A percentile compares a stretch with the other conserved stretches of the same genome.
Evolutionary conservation across 2,888 invertebrate species (phyloP).

Genomic region (Palloptera scutellata): DNA sequence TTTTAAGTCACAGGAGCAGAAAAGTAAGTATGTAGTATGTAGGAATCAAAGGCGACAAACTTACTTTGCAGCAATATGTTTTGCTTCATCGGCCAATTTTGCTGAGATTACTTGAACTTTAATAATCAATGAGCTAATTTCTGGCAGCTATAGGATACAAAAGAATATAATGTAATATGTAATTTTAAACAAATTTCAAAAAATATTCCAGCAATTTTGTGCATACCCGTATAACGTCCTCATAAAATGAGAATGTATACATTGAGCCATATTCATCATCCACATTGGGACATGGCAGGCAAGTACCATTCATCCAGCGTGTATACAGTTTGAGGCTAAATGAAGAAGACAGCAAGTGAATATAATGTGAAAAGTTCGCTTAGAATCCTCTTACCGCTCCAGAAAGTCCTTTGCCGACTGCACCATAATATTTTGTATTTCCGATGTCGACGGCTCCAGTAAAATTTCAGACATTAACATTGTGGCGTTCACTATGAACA

Average conservation of each 20-base stretch:
- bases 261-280: conserved; percentile 64
- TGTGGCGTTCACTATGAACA: conserved; percentile 83
- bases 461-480: conserved; percentile 79
- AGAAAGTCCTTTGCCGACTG: conserved; percentile 80
- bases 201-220: background rate
- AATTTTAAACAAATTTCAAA: background rate
- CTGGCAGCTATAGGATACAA: conserved; percentile 68
- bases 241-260: conserved; percentile 78
- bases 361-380: too few species aligned
- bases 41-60: conserved; percentile 34
- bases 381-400: conserved; percentile 68
- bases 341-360: conserved; percentile 1
- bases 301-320: conserved; percentile 87
- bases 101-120: conserved; percentile 75
- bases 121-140: conserved; percentile 73
- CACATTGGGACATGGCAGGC: conserved; percentile 71
- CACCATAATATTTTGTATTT: conserved; percentile 80
- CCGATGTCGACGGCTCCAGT: conserved; percentile 76
- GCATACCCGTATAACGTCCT: conserved; percentile 76
- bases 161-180: conserved; percentile 66
- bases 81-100: conserved; percentile 72
- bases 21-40: background rate
- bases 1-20: too few species aligned
- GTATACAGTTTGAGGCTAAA: conserved; percentile 76
- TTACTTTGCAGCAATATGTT: conserved; percentile 70